Evolutionary conservation across 1,140 invertebrate species (phyloP).

Genomic region (Elymnias hypermnestra): DNA sequence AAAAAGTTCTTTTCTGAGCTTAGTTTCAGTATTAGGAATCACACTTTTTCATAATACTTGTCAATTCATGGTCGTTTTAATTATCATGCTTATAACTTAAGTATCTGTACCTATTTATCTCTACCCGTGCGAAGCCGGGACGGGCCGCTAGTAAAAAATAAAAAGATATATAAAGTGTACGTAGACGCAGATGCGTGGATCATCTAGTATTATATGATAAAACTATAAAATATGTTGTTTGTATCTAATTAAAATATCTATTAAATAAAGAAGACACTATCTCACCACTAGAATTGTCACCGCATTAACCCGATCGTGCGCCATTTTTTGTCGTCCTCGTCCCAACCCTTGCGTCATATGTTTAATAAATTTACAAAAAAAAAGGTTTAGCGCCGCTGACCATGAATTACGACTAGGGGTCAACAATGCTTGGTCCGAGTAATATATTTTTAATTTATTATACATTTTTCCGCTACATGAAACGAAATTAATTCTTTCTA

Average conservation of each 20-base stretch:
- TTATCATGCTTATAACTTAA: too few relatives aligned
- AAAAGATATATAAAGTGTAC: too few relatives aligned
- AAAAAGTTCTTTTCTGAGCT: too few relatives aligned
- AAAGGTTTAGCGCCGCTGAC: slow-evolving; percentile 18
- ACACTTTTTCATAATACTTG: too few relatives aligned
- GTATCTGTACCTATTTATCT: too few relatives aligned
- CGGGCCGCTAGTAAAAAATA: too few relatives aligned
- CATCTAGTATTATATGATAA: too few relatives aligned
- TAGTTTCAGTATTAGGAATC: too few relatives aligned
- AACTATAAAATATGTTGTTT: too few relatives aligned
- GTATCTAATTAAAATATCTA: background rate
- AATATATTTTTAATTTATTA: slow-evolving; percentile 40
- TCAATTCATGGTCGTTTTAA: too few relatives aligned
- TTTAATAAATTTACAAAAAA: slow-evolving; percentile 34
- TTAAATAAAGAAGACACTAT: background rate
- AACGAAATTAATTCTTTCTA: slow-evolving; percentile 16
- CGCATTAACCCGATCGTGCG: background rate
- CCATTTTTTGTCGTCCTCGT: background rate
- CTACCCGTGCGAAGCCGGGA: too few relatives aligned
- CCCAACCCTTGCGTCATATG: slow-evolving; percentile 19
- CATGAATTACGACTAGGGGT: slow-evolving; percentile 32
- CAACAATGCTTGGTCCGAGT: slow-evolving; percentile 26
- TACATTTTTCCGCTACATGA: slow-evolving; percentile 29
- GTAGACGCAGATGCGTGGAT: too few relatives aligned
- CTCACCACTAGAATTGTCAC: background rate